Percentiles rank a stretch among this genome's conserved stretches.
Evolutionary conservation across 2,113 vertebrate genomes (phyloP).

Genomic region (Gymnocephalus cernua): DNA sequence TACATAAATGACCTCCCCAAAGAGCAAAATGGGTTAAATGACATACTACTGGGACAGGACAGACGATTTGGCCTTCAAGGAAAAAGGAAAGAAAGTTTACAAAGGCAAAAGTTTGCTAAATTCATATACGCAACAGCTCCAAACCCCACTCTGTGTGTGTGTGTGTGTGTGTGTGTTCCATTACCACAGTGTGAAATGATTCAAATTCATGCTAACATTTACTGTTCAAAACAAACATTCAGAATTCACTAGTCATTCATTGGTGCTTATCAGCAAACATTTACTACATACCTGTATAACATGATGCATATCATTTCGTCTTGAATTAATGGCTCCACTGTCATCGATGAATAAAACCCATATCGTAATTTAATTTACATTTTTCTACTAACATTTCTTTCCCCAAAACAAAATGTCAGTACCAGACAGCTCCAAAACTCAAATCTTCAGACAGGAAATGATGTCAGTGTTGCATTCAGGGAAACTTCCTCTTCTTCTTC

Average conservation of each 20-base stretch:
- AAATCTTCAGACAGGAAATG: slow-evolving; percentile 28
- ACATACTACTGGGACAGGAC: not conserved
- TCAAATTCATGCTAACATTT: too few relatives aligned
- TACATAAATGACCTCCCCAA: too few relatives aligned
- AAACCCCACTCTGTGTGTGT: not conserved
- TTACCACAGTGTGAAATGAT: too few relatives aligned
- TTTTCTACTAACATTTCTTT: not conserved
- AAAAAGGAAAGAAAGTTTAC: not conserved
- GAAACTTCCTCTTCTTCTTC: too few relatives aligned
- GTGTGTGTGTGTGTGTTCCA: not conserved
- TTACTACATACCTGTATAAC: slow-evolving; percentile 3
- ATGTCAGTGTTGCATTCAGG: slow-evolving; percentile 28
- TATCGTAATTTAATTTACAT: not conserved
- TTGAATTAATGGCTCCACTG: not conserved
- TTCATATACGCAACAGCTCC: not conserved
- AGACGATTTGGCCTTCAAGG: too few relatives aligned
- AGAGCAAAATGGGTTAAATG: too few relatives aligned
- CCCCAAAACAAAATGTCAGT: not conserved
- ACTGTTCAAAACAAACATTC: too few relatives aligned
- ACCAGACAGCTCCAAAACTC: not conserved
- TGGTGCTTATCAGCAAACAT: too few relatives aligned
- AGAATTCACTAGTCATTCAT: too few relatives aligned
- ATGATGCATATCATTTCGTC: not conserved
- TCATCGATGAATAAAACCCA: not conserved
- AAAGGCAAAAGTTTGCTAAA: not conserved